A percentile compares a stretch with the other conserved stretches of the same genome.
These are phyloP conservation scores for Sebastes trivittatus DNA, from an alignment of 2,797 vertebrate species.

Conservation along the genomic window DNA sequence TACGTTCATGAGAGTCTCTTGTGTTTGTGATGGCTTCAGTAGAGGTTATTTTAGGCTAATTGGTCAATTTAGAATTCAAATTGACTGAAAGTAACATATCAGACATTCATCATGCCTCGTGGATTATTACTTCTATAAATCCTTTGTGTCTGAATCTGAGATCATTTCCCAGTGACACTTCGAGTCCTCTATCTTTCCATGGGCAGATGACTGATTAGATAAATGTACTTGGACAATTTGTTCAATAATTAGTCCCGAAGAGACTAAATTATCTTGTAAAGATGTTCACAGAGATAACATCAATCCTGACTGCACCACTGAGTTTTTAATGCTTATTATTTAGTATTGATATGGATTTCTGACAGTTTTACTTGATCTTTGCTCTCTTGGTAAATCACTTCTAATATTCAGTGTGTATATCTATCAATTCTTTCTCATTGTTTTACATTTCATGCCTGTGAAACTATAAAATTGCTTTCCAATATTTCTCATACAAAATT, in stretches of 20 bases:
- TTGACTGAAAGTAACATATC: background rate
- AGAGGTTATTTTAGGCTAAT: background rate
- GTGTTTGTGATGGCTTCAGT: background rate
- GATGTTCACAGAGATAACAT: background rate
- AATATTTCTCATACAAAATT: background rate
- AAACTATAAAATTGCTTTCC: background rate
- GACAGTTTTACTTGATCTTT: background rate
- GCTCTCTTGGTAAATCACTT: background rate
- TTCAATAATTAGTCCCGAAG: background rate
- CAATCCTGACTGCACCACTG: background rate
- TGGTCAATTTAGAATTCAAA: background rate
- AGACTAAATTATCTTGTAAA: constrained; percentile 6
- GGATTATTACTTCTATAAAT: background rate
- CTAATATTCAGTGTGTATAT: background rate
- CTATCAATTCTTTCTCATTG: background rate
- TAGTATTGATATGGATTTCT: background rate
- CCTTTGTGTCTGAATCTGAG: background rate
- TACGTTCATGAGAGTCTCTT: background rate
- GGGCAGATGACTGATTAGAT: constrained; percentile 14
- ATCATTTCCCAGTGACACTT: background rate
- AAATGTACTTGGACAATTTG: background rate
- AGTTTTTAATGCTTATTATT: background rate
- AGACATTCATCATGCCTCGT: background rate
- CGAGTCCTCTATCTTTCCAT: background rate
- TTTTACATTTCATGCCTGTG: background rate